A percentile compares a stretch with the other conserved stretches of the same genome.
These are phyloP conservation scores for Romanomermis culicivorax DNA, from an alignment of 2,888 invertebrate species.

Conservation along the genomic window DNA sequence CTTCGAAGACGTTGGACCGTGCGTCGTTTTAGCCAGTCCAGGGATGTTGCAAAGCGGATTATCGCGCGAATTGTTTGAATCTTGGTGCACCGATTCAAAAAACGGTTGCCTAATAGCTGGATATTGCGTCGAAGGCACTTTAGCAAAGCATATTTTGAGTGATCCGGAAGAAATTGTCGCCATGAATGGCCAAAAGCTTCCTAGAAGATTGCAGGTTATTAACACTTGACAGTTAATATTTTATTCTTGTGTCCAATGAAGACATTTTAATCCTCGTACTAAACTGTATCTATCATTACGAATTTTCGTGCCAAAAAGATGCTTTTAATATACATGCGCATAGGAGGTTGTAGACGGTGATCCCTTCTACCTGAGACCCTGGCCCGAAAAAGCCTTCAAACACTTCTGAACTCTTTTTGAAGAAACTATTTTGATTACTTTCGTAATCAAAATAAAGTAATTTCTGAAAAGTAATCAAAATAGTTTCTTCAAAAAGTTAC, in stretches of 20 bases:
- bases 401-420: too few species aligned
- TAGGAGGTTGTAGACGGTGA: too few species aligned
- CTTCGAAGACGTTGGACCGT: constrained; percentile 69
- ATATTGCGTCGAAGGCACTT: constrained; percentile 40
- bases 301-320: too few species aligned
- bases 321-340: too few species aligned
- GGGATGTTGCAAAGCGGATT: constrained; percentile 99
- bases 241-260: too few species aligned
- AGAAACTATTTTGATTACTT: background rate
- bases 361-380: too few species aligned
- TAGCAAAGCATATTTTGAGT: constrained; percentile 55
- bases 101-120: constrained; percentile 97
- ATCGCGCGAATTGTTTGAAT: constrained; percentile 87
- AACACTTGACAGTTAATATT: background rate
- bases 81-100: constrained; percentile 92
- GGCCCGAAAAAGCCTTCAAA: too few species aligned
- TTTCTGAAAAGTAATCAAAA: background rate
- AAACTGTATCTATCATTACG: too few species aligned
- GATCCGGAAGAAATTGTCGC: constrained; percentile 93
- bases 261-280: too few species aligned
- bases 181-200: constrained; percentile 81
- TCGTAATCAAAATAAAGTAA: background rate
- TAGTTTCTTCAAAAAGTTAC: too few species aligned
- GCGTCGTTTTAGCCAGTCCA: constrained; percentile 97
- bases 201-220: constrained; percentile 38